Percentiles rank a stretch among this genome's conserved stretches.
Conservation (phyloP, 2,888 invertebrate genomes). For the Aquatica leii region DNA sequence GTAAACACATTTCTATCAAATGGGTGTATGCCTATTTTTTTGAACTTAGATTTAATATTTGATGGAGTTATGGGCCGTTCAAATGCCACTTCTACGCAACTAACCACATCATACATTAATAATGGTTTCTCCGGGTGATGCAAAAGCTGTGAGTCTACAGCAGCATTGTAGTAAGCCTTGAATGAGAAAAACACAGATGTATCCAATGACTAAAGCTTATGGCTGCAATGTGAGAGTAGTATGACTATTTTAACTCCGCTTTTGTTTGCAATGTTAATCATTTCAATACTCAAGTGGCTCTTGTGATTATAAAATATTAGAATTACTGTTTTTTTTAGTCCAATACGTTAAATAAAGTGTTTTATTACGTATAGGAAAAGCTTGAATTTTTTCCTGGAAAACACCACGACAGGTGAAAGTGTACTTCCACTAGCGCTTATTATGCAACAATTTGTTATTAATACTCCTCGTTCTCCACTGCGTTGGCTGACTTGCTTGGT, state of each 20-base stretch:
- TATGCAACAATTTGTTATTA: conserved; percentile 12
- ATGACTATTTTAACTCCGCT: conserved; percentile 12
- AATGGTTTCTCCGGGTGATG: conserved; percentile 9
- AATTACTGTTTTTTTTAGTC: too few relatives aligned
- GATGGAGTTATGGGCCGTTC: neutral
- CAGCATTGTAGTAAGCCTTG: conserved; percentile 13
- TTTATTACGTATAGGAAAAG: conserved; percentile 2
- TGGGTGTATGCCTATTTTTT: conserved; percentile 26
- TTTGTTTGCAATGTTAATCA: conserved; percentile 47
- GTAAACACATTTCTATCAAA: conserved; percentile 31
- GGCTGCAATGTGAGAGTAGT: conserved; percentile 6
- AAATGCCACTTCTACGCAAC: conserved; percentile 10
- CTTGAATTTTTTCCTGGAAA: conserved; percentile 1
- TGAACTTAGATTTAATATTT: conserved; percentile 16
- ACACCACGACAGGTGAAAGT: conserved; percentile 5
- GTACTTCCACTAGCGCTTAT: neutral
- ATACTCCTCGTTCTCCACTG: conserved; percentile 11
- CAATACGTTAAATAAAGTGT: neutral
- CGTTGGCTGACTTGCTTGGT: conserved; percentile 14
- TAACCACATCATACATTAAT: conserved; percentile 1
- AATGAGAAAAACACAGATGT: conserved; percentile 3
- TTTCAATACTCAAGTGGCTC: neutral
- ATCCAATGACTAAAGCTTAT: conserved; percentile 19
- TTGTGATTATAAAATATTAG: neutral
- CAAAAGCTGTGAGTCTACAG: conserved; percentile 13